phyloP scores from a whole-genome alignment of 2,888 invertebrate species.

The Lumbricus terrestris region DNA sequence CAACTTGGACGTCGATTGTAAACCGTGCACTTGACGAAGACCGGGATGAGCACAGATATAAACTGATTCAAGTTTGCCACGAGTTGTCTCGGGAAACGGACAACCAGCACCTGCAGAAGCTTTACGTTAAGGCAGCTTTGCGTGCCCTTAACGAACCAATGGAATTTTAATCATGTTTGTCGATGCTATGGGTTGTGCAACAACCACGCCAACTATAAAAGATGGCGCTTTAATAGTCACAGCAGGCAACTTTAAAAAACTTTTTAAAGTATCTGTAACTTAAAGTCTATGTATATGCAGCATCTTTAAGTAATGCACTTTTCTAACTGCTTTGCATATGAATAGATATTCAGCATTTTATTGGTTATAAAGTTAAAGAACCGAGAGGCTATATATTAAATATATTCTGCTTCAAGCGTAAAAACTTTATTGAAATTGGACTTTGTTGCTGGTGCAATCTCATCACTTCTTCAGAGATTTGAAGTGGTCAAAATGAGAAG shows the following conservation, averaged over 20 bases:
- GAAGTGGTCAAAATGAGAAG: neutral
- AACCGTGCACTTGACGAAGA: constrained; percentile 8
- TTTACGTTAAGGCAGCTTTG: constrained; percentile 8
- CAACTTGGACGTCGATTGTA: constrained; percentile 10
- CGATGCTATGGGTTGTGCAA: neutral
- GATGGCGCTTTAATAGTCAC: neutral
- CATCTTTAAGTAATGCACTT: neutral
- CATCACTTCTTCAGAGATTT: neutral
- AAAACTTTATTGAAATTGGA: neutral
- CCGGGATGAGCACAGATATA: constrained; percentile 29
- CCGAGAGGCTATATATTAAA: neutral
- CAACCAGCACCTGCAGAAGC: neutral
- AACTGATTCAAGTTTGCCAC: constrained; percentile 30
- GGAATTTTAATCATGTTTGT: neutral
- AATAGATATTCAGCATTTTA: neutral
- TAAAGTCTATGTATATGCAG: neutral
- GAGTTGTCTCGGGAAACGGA: constrained; percentile 22
- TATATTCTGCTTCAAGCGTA: neutral
- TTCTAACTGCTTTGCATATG: neutral
- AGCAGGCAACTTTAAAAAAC: neutral
- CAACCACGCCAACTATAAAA: neutral
- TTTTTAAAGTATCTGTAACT: neutral
- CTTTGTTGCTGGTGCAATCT: neutral
- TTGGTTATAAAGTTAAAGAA: neutral
- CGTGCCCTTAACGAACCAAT: neutral